These are phyloP conservation scores for Scotopteryx bipunctaria DNA, from an alignment of 2,888 invertebrate species.

Conservation along the genomic window DNA sequence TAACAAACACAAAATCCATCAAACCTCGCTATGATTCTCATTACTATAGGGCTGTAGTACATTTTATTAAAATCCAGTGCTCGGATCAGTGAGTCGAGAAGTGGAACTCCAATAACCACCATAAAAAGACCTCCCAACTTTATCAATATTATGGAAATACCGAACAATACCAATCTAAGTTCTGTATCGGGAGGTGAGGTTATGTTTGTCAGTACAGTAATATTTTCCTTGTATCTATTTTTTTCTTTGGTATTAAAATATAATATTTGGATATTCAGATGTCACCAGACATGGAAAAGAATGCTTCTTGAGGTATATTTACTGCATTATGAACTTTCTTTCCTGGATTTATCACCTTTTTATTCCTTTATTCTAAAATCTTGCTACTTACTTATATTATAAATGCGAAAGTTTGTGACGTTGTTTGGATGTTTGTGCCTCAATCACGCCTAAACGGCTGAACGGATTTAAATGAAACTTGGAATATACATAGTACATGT, in stretches of 20 bases:
- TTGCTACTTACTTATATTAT: too few relatives aligned
- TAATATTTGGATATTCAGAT: conserved; percentile 3
- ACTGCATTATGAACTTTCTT: too few relatives aligned
- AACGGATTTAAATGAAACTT: too few relatives aligned
- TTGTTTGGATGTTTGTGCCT: too few relatives aligned
- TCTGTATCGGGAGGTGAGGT: conserved; percentile 14
- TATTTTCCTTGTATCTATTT: conserved; percentile 28
- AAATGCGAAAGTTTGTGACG: too few relatives aligned
- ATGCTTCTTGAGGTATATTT: too few relatives aligned
- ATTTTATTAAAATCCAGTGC: conserved; percentile 10
- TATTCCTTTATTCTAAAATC: too few relatives aligned
- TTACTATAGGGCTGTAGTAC: conserved; percentile 5
- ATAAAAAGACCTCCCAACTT: conserved; percentile 23
- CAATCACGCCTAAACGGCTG: too few relatives aligned
- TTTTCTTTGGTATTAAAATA: conserved; percentile 1
- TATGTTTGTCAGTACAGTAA: conserved; percentile 25
- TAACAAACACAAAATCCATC: not conserved
- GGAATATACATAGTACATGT: too few relatives aligned
- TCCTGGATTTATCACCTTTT: too few relatives aligned
- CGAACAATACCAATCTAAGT: conserved; percentile 25
- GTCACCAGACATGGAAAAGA: too few relatives aligned
- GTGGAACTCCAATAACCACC: conserved; percentile 28
- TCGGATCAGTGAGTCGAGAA: conserved; percentile 30
- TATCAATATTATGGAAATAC: conserved; percentile 29
- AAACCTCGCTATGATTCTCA: conserved; percentile 6